Percentiles rank a stretch among this genome's conserved stretches.
Conservation (phyloP, 2,888 invertebrate species). For the Lochmaea capreae region DNA sequence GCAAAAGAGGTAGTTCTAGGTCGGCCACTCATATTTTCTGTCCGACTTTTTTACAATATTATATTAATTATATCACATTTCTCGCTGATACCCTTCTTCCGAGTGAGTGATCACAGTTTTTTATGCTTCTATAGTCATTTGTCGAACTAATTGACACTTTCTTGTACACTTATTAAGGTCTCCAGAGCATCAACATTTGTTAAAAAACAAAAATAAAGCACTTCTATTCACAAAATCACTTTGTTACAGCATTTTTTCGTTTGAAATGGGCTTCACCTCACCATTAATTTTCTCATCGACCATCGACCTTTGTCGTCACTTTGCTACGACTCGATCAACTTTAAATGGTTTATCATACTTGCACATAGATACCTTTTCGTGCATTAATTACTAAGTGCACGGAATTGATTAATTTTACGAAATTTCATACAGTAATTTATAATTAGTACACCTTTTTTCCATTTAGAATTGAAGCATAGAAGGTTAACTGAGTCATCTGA, state of each 20-base stretch:
- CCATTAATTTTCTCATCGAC: constrained; percentile 66
- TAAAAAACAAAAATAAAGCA: constrained; percentile 59
- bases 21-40: constrained; percentile 85
- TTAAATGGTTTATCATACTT: constrained; percentile 2
- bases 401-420: neutral
- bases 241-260: constrained; percentile 71
- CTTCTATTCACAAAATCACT: constrained; percentile 56
- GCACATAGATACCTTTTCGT: constrained; percentile 3
- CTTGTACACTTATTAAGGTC: constrained; percentile 26
- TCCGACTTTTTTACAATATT: constrained; percentile 43
- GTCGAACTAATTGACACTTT: constrained; percentile 53
- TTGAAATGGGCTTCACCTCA: constrained; percentile 69
- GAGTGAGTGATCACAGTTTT: constrained; percentile 55
- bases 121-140: constrained; percentile 59
- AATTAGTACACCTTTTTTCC: constrained; percentile 18
- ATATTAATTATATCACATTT: constrained; percentile 79
- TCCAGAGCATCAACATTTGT: constrained; percentile 46
- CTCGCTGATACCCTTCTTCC: constrained; percentile 76
- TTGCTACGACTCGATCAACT: constrained; percentile 15
- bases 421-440: constrained; percentile 13
- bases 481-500: constrained; percentile 25
- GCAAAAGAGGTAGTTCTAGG: constrained; percentile 97
- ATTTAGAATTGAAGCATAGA: constrained; percentile 20
- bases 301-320: constrained; percentile 24
- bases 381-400: constrained; percentile 1